These are phyloP conservation scores for Macropus fuliginosus DNA, from an alignment of 2,797 vertebrate genomes.

Conservation along the genomic window DNA sequence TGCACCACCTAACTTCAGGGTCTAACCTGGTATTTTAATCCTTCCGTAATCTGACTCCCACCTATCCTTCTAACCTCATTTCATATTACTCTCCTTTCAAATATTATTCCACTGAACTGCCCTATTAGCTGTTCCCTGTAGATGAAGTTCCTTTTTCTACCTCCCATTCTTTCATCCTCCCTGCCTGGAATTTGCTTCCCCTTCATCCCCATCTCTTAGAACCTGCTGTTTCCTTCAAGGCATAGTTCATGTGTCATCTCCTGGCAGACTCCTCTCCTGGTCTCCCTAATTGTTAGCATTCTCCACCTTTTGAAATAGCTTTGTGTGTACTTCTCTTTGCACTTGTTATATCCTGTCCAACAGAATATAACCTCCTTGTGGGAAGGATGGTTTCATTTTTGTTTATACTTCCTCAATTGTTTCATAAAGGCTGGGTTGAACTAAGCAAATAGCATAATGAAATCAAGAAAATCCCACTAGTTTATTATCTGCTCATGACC, in stretches of 20 bases:
- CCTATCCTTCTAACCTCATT: neutral
- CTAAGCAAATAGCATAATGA: neutral
- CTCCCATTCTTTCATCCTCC: neutral
- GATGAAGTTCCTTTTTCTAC: neutral
- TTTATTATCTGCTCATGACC: neutral
- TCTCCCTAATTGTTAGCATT: neutral
- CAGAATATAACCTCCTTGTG: neutral
- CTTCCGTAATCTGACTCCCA: neutral
- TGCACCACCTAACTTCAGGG: neutral
- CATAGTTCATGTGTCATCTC: neutral
- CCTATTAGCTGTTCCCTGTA: neutral
- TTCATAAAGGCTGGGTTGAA: slow-evolving; percentile 9
- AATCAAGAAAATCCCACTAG: neutral
- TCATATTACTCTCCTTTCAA: neutral
- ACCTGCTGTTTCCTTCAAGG: neutral
- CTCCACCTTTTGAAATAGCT: neutral
- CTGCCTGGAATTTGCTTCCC: neutral
- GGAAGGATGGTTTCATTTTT: neutral
- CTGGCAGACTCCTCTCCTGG: neutral
- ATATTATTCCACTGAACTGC: neutral
- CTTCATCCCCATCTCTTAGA: neutral
- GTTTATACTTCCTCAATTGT: neutral
- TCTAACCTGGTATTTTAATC: neutral
- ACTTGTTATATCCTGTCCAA: neutral
- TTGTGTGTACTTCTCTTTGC: neutral